A percentile compares a stretch with the other conserved stretches of the same genome.
Evolutionary conservation across 2,888 invertebrate species (phyloP).

Genomic region (Netelia fuscicornis): DNA sequence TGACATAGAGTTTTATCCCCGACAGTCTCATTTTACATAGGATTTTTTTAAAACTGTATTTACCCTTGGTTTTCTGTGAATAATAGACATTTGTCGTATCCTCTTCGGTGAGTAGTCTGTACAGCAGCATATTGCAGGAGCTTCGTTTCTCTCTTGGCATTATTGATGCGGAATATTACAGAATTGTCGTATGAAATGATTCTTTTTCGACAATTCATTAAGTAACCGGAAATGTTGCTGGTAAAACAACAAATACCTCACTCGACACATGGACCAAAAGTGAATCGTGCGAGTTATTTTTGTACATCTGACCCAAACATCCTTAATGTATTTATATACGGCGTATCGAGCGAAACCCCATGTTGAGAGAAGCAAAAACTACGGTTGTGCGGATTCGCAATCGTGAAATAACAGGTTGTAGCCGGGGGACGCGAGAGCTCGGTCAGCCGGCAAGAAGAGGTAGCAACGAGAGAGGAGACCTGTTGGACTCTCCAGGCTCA

Average conservation of each 20-base stretch:
- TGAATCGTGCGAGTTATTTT: neutral
- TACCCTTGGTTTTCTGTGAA: no score
- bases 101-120: no score
- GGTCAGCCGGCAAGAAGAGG: constrained; percentile 70
- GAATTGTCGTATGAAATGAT: neutral
- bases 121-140: no score
- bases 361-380: constrained; percentile 77
- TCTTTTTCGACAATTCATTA: neutral
- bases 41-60: no score
- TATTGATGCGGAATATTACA: neutral
- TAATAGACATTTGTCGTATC: no score
- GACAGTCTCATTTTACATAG: no score
- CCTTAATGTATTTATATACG: constrained; percentile 36
- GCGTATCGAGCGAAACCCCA: constrained; percentile 69
- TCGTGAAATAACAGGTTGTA: constrained; percentile 83
- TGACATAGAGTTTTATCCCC: no score
- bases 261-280: neutral
- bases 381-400: constrained; percentile 80
- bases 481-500: constrained; percentile 6
- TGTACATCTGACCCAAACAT: neutral
- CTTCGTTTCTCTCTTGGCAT: no score
- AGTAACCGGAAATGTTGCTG: neutral
- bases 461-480: constrained; percentile 39
- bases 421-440: constrained; percentile 67
- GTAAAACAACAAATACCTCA: neutral